Evolutionary conservation across 1,140 invertebrate genomes (phyloP).

Genomic region (Zelostemma sp.): DNA sequence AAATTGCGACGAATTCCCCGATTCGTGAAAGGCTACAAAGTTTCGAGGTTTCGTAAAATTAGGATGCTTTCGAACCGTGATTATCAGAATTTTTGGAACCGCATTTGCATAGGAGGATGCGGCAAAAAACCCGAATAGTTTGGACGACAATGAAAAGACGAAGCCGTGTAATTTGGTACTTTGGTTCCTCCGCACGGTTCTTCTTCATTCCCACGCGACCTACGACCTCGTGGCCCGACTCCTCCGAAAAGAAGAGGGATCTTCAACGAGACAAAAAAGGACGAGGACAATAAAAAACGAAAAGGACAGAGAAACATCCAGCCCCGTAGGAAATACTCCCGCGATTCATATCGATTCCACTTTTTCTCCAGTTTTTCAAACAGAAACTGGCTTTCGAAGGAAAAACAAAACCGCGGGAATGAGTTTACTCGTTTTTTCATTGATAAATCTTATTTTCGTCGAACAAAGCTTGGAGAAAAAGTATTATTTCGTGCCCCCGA

Average conservation of each 20-base stretch:
- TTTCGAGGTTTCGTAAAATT: no score
- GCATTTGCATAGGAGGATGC: background rate
- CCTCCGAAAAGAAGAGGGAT: slow-evolving; percentile 15
- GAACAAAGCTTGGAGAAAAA: no score
- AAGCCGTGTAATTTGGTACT: slow-evolving; percentile 56
- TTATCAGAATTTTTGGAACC: background rate
- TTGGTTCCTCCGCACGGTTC: slow-evolving; percentile 49
- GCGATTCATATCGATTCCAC: no score
- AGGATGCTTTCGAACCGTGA: no score
- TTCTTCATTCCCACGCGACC: slow-evolving; percentile 60
- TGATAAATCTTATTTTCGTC: no score
- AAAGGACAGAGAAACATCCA: background rate
- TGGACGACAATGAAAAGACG: slow-evolving; percentile 34
- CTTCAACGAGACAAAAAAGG: slow-evolving; percentile 16
- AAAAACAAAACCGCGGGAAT: no score
- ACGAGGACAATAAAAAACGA: slow-evolving; percentile 12
- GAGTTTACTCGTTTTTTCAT: no score
- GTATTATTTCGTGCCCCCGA: background rate
- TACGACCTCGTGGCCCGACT: slow-evolving; percentile 44
- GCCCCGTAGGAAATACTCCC: no score
- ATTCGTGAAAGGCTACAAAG: no score
- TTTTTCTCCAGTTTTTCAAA: no score
- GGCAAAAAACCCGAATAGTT: slow-evolving; percentile 12
- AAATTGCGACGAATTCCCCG: no score
- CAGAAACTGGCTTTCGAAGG: no score